phyloP scores from a whole-genome alignment of 2,113 vertebrate genomes.

The Oncorhynchus gorbuscha region DNA sequence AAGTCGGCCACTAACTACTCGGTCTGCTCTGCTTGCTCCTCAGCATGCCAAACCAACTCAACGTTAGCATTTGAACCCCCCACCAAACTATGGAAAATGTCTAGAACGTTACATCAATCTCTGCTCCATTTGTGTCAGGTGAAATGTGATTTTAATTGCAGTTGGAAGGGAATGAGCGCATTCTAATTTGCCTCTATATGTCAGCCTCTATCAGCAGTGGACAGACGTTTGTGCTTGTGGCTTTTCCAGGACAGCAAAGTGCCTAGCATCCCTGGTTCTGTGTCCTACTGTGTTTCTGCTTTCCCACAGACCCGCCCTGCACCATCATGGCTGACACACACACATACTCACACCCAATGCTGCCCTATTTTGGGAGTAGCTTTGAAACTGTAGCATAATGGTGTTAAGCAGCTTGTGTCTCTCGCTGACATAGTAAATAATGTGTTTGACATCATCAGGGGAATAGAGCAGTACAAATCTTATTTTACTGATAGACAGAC shows the following conservation, averaged over 20 bases:
- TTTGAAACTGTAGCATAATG: constrained; percentile 52
- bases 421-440: constrained; percentile 51
- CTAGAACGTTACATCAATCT: constrained; percentile 56
- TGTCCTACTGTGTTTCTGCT: constrained; percentile 9
- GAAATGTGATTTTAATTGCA: constrained; percentile 71
- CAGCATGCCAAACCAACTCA: constrained; percentile 50
- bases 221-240: constrained; percentile 39
- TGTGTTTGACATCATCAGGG: constrained; percentile 57
- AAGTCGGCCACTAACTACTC: neutral
- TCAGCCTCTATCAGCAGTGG: constrained; percentile 56
- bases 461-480: constrained; percentile 23
- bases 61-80: neutral
- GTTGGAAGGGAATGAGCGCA: constrained; percentile 44
- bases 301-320: too few species aligned
- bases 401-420: constrained; percentile 40
- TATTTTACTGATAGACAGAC: constrained; percentile 44
- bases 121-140: constrained; percentile 44
- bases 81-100: constrained; percentile 23
- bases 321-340: neutral
- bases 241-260: constrained; percentile 27
- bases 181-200: constrained; percentile 47
- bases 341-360: neutral
- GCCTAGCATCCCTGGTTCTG: constrained; percentile 2
- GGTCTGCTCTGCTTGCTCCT: constrained; percentile 33
- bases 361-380: constrained; percentile 38